Conservation (phyloP, 2,888 invertebrate species). For the Hydrotaea diabolus region DNA sequence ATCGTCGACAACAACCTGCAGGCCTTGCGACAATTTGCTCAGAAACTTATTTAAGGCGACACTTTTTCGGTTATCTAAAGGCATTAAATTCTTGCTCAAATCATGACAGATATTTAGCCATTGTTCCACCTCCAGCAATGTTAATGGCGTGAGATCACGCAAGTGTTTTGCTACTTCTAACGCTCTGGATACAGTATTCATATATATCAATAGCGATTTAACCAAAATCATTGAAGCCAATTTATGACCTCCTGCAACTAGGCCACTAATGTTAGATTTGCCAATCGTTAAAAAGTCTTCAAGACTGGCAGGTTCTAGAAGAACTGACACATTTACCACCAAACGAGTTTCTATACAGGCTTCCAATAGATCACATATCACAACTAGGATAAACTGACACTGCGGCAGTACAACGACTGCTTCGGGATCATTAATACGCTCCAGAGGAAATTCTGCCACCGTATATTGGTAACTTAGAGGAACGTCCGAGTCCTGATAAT, state of each 20-base stretch:
- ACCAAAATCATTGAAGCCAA: constrained; percentile 58
- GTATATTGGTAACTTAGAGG: constrained; percentile 68
- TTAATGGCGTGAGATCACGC: constrained; percentile 38
- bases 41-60: constrained; percentile 59
- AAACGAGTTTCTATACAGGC: constrained; percentile 64
- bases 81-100: constrained; percentile 50
- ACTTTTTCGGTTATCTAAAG: constrained; percentile 62
- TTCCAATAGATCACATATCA: constrained; percentile 69
- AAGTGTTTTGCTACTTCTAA: constrained; percentile 49
- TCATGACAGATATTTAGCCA: constrained; percentile 52
- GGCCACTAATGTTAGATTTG: constrained; percentile 46
- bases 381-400: constrained; percentile 48
- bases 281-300: constrained; percentile 40
- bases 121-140: constrained; percentile 68
- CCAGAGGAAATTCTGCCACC: constrained; percentile 60
- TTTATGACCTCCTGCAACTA: constrained; percentile 61
- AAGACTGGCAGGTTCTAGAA: constrained; percentile 38
- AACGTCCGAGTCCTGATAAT: constrained; percentile 63
- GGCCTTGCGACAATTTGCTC: constrained; percentile 56
- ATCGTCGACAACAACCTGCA: constrained; percentile 55
- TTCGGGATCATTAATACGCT: constrained; percentile 60
- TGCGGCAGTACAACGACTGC: constrained; percentile 50
- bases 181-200: constrained; percentile 17
- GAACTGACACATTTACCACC: constrained; percentile 52
- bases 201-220: constrained; percentile 47